Conservation (phyloP, 2,888 invertebrate genomes). For the Hemithea aestivaria region DNA sequence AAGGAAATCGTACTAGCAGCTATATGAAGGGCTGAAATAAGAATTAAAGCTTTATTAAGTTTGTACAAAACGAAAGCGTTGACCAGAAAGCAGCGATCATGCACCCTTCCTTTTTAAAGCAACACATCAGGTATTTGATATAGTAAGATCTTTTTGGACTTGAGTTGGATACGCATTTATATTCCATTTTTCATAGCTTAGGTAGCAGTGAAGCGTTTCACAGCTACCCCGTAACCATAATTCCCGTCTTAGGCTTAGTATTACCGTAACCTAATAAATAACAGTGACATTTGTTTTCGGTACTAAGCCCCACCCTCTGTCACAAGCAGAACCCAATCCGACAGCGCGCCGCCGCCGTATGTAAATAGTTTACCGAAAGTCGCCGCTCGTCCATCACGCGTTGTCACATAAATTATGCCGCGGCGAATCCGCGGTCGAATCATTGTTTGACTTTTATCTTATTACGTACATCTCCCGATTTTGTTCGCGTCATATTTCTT, state of each 20-base stretch:
- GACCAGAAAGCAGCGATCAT: no score
- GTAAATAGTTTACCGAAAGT: slow-evolving; percentile 80
- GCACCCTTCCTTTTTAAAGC: no score
- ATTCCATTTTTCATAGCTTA: slow-evolving; percentile 25
- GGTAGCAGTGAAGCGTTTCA: slow-evolving; percentile 25
- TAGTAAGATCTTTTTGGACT: slow-evolving; percentile 7
- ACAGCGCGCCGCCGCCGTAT: slow-evolving; percentile 73
- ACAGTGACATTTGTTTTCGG: slow-evolving; percentile 78
- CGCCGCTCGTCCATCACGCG: slow-evolving; percentile 79
- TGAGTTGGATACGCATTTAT: slow-evolving; percentile 1
- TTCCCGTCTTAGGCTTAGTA: slow-evolving; percentile 71
- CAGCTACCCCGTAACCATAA: slow-evolving; percentile 44
- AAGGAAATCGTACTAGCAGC: no score
- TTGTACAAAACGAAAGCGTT: no score
- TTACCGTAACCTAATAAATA: slow-evolving; percentile 75
- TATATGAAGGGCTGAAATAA: no score
- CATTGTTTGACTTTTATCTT: slow-evolving; percentile 80
- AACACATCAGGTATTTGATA: no score
- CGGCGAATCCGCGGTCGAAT: slow-evolving; percentile 79
- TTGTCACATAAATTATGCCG: slow-evolving; percentile 80
- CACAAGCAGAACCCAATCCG: slow-evolving; percentile 76
- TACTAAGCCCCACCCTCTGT: slow-evolving; percentile 78
- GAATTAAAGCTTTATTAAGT: no score
- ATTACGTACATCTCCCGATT: slow-evolving; percentile 79
- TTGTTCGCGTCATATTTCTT: slow-evolving; percentile 80